phyloP scores from a whole-genome alignment of 1,140 invertebrate genomes.

The Ceratina calcarata region DNA sequence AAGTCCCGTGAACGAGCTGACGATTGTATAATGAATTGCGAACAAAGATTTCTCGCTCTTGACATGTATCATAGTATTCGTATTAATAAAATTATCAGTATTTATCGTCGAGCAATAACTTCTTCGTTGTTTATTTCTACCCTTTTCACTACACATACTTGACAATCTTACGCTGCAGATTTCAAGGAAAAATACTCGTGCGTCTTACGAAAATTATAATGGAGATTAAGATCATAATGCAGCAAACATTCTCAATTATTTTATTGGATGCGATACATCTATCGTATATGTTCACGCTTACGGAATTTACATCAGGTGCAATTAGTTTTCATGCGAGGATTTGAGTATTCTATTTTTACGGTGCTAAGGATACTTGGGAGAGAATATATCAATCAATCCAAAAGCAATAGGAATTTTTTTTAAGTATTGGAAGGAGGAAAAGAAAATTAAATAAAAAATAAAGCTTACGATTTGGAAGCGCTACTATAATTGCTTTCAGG shows the following conservation, averaged over 20 bases:
- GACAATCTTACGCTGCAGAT: background rate
- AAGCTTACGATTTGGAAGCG: slow-evolving; percentile 56
- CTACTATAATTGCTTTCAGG: slow-evolving; percentile 43
- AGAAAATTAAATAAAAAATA: slow-evolving; percentile 35
- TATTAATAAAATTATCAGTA: slow-evolving; percentile 73
- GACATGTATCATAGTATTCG: slow-evolving; percentile 68
- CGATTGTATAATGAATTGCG: slow-evolving; percentile 21
- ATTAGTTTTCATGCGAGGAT: slow-evolving; percentile 40
- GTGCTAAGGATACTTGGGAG: background rate
- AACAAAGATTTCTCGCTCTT: slow-evolving; percentile 28
- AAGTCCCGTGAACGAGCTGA: background rate
- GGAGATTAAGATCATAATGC: slow-evolving; percentile 57
- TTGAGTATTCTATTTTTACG: slow-evolving; percentile 1
- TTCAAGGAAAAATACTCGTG: background rate
- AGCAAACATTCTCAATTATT: slow-evolving; percentile 56
- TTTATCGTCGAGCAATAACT: slow-evolving; percentile 57
- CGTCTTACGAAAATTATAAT: slow-evolving; percentile 26
- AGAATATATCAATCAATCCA: background rate
- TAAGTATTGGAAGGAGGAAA: background rate
- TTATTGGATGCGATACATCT: slow-evolving; percentile 60
- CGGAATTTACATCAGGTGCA: slow-evolving; percentile 34
- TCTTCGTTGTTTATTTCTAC: background rate
- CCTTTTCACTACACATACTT: background rate
- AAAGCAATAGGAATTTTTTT: slow-evolving; percentile 24
- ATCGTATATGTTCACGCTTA: slow-evolving; percentile 37